Evolutionary conservation across 1,140 invertebrate species (phyloP).

Genomic region (Hormaphis cornu): DNA sequence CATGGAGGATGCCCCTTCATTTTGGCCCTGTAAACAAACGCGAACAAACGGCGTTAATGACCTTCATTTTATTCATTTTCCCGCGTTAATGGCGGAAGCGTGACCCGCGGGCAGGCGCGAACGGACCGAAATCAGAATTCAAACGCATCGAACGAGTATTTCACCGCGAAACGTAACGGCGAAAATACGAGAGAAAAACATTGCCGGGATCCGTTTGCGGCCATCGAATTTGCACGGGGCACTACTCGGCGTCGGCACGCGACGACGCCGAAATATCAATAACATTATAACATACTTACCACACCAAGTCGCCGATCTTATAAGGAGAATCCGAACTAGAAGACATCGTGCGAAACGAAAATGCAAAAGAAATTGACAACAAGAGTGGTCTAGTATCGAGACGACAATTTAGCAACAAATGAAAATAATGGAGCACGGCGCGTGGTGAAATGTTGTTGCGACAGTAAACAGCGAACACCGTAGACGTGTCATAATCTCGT

Average conservation of each 20-base stretch:
- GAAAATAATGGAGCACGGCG: slow-evolving; percentile 27
- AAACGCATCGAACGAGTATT: no score
- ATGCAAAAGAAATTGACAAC: background rate
- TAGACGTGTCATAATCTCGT: no score
- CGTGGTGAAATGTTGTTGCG: slow-evolving; percentile 26
- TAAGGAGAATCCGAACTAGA: background rate
- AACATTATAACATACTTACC: no score
- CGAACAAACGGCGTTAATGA: background rate
- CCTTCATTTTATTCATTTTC: background rate
- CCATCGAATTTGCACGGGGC: no score
- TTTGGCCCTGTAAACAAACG: slow-evolving; percentile 72
- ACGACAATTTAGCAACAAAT: no score
- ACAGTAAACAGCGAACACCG: no score
- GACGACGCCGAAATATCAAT: no score
- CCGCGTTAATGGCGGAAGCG: background rate
- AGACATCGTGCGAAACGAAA: background rate
- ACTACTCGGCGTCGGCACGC: no score
- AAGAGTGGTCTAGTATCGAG: no score
- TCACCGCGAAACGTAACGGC: background rate
- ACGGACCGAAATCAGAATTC: no score
- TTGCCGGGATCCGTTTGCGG: no score
- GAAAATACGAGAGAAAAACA: background rate
- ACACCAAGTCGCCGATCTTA: background rate
- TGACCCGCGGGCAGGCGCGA: no score
- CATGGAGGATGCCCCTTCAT: slow-evolving; percentile 91